Evolutionary conservation across 2,888 invertebrate genomes (phyloP).

Genomic region (Netelia inedita): DNA sequence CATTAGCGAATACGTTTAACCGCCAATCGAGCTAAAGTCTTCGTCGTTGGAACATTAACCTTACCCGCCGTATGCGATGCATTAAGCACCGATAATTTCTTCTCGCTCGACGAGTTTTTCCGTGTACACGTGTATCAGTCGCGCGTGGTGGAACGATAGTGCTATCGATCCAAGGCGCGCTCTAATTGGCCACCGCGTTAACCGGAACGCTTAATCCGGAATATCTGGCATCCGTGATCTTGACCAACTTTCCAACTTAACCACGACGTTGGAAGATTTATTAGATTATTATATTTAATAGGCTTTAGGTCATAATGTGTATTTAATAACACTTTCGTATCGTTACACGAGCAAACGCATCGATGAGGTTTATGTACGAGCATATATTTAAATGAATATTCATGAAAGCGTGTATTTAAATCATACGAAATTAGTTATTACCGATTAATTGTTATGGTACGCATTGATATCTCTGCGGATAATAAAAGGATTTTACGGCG

Average conservation of each 20-base stretch:
- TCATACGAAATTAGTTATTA: not conserved
- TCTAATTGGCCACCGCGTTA: constrained; percentile 45
- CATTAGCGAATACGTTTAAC: not conserved
- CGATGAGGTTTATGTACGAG: not conserved
- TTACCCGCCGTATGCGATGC: not conserved
- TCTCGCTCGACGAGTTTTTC: constrained; percentile 23
- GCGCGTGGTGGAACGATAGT: not conserved
- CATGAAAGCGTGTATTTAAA: not conserved
- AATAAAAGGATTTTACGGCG: too few species aligned
- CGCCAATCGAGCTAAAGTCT: not conserved
- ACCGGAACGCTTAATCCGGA: constrained; percentile 47
- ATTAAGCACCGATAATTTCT: not conserved
- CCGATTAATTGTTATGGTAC: not conserved
- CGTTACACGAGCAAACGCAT: constrained; percentile 20
- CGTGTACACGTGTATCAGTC: not conserved
- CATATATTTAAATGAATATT: not conserved
- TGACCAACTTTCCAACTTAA: constrained; percentile 57
- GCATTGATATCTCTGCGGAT: too few species aligned
- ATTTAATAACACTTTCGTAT: constrained; percentile 38
- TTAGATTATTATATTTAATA: constrained; percentile 36
- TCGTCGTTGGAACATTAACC: not conserved
- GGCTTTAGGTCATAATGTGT: constrained; percentile 22
- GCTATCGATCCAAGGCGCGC: constrained; percentile 58
- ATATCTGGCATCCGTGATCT: constrained; percentile 50
- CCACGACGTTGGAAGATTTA: constrained; percentile 30